A percentile compares a stretch with the other conserved stretches of the same genome.
These are phyloP conservation scores for Apodemus speciosus DNA, from an alignment of 2,113 vertebrate species.

Conservation along the genomic window DNA sequence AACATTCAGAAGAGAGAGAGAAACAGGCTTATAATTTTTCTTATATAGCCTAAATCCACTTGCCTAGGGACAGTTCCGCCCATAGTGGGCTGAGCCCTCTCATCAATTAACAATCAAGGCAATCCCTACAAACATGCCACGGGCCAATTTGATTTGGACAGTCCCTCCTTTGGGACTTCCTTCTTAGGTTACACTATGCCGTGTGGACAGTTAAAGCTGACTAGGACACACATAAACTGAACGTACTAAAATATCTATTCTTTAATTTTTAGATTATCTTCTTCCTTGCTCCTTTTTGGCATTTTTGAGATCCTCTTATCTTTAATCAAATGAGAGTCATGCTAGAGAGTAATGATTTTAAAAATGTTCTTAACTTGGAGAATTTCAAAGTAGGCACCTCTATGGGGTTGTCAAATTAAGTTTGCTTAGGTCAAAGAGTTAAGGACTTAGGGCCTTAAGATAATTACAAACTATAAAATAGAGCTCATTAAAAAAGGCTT, in stretches of 20 bases:
- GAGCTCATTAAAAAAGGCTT: neutral
- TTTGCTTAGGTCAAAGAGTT: neutral
- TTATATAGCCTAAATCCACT: neutral
- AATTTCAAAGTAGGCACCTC: neutral
- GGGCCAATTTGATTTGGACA: neutral
- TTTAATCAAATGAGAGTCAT: conserved; percentile 23
- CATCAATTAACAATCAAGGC: neutral
- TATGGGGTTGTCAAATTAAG: neutral
- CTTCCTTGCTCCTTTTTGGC: neutral
- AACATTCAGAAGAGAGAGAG: neutral
- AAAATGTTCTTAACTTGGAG: neutral
- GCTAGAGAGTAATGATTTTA: conserved; percentile 4
- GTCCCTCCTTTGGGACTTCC: neutral
- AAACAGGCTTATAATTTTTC: neutral
- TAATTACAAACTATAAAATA: neutral
- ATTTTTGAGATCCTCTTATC: conserved; percentile 1
- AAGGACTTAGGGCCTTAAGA: neutral
- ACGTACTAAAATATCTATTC: neutral
- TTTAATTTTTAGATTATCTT: conserved; percentile 9
- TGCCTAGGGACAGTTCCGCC: neutral
- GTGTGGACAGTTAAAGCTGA: neutral
- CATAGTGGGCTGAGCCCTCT: neutral
- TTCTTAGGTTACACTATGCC: neutral
- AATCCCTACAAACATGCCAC: neutral
- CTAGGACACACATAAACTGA: neutral